phyloP scores from a whole-genome alignment of 1,140 invertebrate species.

The Maniola jurtina region DNA sequence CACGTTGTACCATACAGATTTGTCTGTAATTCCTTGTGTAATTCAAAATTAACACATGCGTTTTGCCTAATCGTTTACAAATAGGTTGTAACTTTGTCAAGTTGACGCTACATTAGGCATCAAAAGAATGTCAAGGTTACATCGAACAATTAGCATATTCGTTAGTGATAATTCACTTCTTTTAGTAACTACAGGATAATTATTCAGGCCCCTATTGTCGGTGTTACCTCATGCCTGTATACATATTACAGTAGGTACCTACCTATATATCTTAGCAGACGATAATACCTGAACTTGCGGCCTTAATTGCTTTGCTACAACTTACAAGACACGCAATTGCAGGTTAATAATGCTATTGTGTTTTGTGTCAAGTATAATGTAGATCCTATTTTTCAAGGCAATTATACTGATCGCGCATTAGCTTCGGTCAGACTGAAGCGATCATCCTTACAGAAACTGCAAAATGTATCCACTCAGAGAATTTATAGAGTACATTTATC shows the following conservation, averaged over 20 bases:
- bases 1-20: too few species aligned
- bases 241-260: constrained; percentile 19
- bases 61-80: background rate
- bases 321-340: constrained; percentile 3
- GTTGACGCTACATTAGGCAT: constrained; percentile 19
- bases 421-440: too few species aligned
- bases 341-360: constrained; percentile 14
- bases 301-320: constrained; percentile 10
- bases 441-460: too few species aligned
- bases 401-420: background rate
- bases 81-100: constrained; percentile 8
- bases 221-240: constrained; percentile 30
- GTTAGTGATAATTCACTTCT: constrained; percentile 47
- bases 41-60: background rate
- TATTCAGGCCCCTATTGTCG: constrained; percentile 51
- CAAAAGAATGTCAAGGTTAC: constrained; percentile 64
- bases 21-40: background rate
- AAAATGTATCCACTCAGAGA: too few species aligned
- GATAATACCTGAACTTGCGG: constrained; percentile 11
- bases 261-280: constrained; percentile 11
- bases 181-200: constrained; percentile 37
- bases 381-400: background rate
- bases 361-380: background rate
- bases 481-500: background rate
- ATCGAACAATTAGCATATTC: constrained; percentile 43